These are phyloP conservation scores for Trogon surrucura DNA, from an alignment of 2,113 vertebrate genomes.

Conservation along the genomic window DNA sequence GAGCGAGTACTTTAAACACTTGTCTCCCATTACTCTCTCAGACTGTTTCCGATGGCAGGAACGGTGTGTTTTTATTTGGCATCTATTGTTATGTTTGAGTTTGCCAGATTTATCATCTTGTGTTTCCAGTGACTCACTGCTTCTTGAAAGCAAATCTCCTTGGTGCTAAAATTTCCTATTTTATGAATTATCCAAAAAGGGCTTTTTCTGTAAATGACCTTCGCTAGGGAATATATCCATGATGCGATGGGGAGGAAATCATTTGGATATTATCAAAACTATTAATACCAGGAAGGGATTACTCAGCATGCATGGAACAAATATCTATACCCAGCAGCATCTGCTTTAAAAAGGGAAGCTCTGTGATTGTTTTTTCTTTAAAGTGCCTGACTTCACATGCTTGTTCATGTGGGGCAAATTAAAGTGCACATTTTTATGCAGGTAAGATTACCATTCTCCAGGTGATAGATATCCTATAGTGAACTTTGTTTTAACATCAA, in stretches of 20 bases:
- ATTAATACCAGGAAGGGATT: constrained; percentile 44
- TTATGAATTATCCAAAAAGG: constrained; percentile 4
- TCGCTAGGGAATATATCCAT: not conserved
- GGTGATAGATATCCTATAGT: not conserved
- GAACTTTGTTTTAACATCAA: not conserved
- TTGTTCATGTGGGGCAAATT: not conserved
- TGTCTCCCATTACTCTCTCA: not conserved
- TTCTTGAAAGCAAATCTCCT: constrained; percentile 38
- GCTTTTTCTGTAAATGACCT: not conserved
- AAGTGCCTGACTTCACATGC: not conserved
- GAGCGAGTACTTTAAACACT: not conserved
- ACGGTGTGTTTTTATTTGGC: constrained; percentile 27
- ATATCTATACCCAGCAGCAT: not conserved
- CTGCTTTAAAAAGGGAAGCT: not conserved
- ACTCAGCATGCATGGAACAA: constrained; percentile 1
- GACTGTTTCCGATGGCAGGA: not conserved
- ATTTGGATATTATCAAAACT: not conserved
- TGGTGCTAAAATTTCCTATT: constrained; percentile 28
- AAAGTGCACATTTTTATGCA: not conserved
- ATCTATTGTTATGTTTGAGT: not conserved
- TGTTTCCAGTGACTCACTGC: constrained; percentile 48
- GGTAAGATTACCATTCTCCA: not conserved
- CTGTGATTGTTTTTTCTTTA: not conserved
- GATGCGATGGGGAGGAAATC: constrained; percentile 8
- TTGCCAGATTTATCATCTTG: not conserved